phyloP scores from a whole-genome alignment of 2,797 vertebrate species.

The Leontocebus nigricollis region DNA sequence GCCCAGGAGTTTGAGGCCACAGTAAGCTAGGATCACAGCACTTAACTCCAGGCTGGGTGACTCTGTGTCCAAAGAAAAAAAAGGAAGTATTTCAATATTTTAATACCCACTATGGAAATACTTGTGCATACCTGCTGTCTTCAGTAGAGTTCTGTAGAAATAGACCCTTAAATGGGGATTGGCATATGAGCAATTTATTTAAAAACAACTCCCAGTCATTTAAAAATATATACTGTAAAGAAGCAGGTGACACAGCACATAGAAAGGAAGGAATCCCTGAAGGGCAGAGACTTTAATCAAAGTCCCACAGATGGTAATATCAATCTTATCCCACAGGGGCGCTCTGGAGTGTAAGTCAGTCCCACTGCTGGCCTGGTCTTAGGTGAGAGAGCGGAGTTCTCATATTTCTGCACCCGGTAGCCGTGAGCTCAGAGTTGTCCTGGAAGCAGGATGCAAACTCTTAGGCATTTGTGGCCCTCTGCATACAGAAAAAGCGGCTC shows the following conservation, averaged over 20 bases:
- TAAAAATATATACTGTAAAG: background rate
- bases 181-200: background rate
- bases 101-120: background rate
- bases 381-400: background rate
- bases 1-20: no score
- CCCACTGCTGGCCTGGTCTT: background rate
- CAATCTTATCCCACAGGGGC: background rate
- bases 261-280: background rate
- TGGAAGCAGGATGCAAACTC: background rate
- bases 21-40: no score
- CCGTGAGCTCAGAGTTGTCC: background rate
- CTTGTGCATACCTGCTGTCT: background rate
- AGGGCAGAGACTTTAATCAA: background rate
- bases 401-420: rapidly evolving
- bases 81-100: background rate
- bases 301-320: background rate
- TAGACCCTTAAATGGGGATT: background rate
- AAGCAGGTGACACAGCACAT: background rate
- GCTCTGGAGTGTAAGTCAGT: background rate
- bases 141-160: background rate
- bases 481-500: background rate
- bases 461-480: background rate
- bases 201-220: background rate
- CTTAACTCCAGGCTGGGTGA: no score
- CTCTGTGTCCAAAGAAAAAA: no score